These are phyloP conservation scores for Drosophila mauritiana DNA, from an alignment of 1,140 invertebrate species.

Conservation along the genomic window DNA sequence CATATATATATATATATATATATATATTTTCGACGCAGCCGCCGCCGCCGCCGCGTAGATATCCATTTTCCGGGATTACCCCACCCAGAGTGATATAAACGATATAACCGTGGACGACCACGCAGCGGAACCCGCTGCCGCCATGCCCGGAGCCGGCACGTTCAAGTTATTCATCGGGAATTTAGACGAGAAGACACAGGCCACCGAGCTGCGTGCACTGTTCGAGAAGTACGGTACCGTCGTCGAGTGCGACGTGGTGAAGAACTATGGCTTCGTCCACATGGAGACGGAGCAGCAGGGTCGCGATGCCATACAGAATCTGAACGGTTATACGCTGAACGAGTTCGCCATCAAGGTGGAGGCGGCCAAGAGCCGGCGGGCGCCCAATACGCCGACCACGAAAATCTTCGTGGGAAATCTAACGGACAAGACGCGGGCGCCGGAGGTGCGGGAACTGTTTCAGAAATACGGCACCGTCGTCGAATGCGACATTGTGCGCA, in stretches of 20 bases:
- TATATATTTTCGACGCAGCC: slow-evolving; percentile 25
- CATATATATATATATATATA: no score
- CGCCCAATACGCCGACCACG: slow-evolving; percentile 92
- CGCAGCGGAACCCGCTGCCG: slow-evolving; percentile 72
- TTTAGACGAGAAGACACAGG: slow-evolving; percentile 94
- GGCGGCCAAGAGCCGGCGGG: slow-evolving; percentile 93
- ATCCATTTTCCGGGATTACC: slow-evolving; percentile 41
- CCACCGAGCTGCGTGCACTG: slow-evolving; percentile 93
- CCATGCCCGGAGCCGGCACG: slow-evolving; percentile 94
- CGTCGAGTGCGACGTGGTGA: slow-evolving; percentile 97
- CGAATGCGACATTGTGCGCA: slow-evolving; percentile 95
- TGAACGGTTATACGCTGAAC: slow-evolving; percentile 94
- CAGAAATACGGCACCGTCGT: slow-evolving; percentile 95
- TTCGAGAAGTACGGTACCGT: slow-evolving; percentile 98
- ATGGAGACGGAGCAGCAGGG: slow-evolving; percentile 97
- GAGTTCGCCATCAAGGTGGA: slow-evolving; percentile 96
- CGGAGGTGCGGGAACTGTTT: slow-evolving; percentile 93
- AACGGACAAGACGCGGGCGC: slow-evolving; percentile 94
- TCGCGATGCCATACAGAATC: slow-evolving; percentile 94
- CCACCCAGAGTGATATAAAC: slow-evolving; percentile 51
- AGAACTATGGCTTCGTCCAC: slow-evolving; percentile 99
- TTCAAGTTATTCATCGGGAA: slow-evolving; percentile 98
- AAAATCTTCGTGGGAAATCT: slow-evolving; percentile 96
- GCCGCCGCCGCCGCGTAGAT: slow-evolving; percentile 54
- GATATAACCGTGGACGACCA: slow-evolving; percentile 75